phyloP scores from a whole-genome alignment of 2,888 invertebrate genomes.

The Callyntrura sp. region DNA sequence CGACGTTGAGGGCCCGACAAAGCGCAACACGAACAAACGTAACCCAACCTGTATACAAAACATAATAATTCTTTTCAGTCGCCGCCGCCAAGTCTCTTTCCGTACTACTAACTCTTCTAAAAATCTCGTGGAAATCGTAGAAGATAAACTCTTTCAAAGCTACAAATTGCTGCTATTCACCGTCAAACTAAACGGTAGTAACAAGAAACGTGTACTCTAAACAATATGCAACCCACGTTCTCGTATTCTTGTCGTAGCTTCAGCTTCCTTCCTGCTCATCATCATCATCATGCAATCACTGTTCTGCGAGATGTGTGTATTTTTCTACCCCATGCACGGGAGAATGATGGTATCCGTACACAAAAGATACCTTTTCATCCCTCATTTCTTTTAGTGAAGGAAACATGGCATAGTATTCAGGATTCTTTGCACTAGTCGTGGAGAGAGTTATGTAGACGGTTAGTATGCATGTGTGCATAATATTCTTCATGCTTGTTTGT shows the following conservation, averaged over 20 bases:
- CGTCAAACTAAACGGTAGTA: background rate
- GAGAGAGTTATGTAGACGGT: background rate
- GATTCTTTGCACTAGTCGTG: background rate
- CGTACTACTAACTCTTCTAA: background rate
- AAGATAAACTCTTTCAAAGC: background rate
- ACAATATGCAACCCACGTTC: constrained; percentile 24
- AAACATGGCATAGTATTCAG: background rate
- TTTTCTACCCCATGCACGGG: background rate
- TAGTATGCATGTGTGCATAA: background rate
- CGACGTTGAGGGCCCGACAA: too few species aligned
- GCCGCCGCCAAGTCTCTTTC: too few species aligned
- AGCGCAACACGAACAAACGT: too few species aligned
- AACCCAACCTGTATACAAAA: too few species aligned
- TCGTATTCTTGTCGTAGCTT: constrained; percentile 5
- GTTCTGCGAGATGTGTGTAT: background rate
- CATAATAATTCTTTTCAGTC: too few species aligned
- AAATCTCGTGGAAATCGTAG: background rate
- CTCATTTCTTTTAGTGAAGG: background rate
- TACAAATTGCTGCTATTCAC: constrained; percentile 43
- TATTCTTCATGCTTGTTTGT: background rate
- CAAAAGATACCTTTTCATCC: constrained; percentile 21
- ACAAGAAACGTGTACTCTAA: background rate
- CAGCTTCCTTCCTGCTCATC: constrained; percentile 11
- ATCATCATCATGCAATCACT: constrained; percentile 6
- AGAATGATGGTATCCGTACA: background rate